Evolutionary conservation across 2,797 vertebrate genomes (phyloP).

Genomic region (Platalea minor): DNA sequence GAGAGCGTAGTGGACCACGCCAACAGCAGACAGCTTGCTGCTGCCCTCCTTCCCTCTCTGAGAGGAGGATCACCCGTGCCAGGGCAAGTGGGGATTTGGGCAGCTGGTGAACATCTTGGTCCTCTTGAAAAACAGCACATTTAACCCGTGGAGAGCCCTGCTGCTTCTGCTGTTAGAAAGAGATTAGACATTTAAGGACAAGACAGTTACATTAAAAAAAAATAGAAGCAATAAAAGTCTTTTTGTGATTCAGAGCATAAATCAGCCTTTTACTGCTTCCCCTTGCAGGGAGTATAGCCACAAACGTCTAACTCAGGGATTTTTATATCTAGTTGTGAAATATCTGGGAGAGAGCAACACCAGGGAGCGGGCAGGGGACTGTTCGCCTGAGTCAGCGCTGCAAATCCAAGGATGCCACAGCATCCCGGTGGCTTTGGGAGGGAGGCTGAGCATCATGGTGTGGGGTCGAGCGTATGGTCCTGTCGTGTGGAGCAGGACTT

Average conservation of each 20-base stretch:
- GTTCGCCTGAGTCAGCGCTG: background rate
- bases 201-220: background rate
- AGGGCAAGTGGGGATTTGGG: background rate
- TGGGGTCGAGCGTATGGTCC: accelerated
- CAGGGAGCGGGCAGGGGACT: accelerated
- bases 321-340: background rate
- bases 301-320: background rate
- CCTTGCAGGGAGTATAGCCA: background rate
- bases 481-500: accelerated
- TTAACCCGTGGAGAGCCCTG: background rate
- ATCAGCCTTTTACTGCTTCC: conserved; percentile 34
- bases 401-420: background rate
- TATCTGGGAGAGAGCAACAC: background rate
- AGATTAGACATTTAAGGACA: conserved; percentile 7
- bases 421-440: background rate
- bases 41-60: background rate
- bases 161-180: background rate
- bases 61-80: background rate
- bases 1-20: background rate
- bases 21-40: background rate
- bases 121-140: background rate
- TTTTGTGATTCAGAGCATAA: background rate
- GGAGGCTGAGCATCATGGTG: accelerated
- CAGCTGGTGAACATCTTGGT: background rate
- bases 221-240: background rate